Percentiles rank a stretch among this genome's conserved stretches.
Conservation (phyloP, 2,113 vertebrate genomes). For the Trachemys scripta region DNA sequence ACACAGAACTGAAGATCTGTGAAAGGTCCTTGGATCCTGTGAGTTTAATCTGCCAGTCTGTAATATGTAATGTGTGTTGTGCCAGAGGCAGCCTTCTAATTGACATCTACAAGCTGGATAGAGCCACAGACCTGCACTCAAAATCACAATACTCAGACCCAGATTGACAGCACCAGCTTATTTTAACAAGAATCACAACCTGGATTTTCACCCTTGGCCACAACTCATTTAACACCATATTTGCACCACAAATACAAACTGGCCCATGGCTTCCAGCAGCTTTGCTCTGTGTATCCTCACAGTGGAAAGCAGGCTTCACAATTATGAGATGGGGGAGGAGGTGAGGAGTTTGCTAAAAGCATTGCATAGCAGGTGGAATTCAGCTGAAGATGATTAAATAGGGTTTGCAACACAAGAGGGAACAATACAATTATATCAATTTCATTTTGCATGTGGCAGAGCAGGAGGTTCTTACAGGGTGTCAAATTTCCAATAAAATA, state of each 20-base stretch:
- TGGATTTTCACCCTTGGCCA: background rate
- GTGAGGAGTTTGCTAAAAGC: background rate
- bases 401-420: background rate
- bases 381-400: background rate
- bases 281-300: background rate
- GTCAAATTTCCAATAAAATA: slow-evolving; percentile 21
- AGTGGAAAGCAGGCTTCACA: background rate
- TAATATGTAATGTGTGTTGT: fast-evolving
- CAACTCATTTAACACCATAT: background rate
- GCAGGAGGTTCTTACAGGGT: background rate
- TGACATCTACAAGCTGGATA: background rate
- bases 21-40: background rate
- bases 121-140: fast-evolving
- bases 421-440: background rate
- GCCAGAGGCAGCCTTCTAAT: background rate
- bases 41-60: background rate
- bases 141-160: background rate
- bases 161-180: background rate
- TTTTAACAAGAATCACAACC: background rate
- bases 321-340: background rate
- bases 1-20: background rate
- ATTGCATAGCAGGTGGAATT: background rate
- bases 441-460: background rate
- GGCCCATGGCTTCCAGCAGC: background rate
- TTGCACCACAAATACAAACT: background rate